Conservation (phyloP, 1,140 invertebrate species). For the Cyphomyrmex costatus region DNA sequence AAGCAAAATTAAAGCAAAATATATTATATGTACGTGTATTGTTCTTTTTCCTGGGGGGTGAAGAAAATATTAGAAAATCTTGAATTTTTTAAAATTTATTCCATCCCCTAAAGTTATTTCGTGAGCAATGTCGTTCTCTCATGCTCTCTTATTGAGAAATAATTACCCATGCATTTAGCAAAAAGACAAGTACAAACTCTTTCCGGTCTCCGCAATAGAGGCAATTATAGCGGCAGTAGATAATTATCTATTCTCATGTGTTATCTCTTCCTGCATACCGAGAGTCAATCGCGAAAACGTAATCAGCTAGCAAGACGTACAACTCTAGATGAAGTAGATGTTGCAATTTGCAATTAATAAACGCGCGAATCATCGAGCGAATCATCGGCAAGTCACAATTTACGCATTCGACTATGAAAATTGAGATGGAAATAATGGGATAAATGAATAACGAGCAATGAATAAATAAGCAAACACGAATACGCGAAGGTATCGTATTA, state of each 20-base stretch:
- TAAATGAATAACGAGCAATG: background rate
- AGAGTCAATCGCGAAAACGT: constrained; percentile 9
- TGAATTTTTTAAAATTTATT: background rate
- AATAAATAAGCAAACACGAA: background rate
- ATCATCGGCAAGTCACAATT: constrained; percentile 27
- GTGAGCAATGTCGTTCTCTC: background rate
- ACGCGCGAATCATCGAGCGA: constrained; percentile 14
- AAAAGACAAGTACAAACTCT: background rate
- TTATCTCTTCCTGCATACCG: background rate
- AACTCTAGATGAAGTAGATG: constrained; percentile 1
- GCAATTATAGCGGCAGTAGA: background rate
- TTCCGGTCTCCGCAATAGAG: background rate
- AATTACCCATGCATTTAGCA: background rate
- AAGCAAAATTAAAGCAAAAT: too few species aligned
- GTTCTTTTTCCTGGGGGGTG: too few species aligned
- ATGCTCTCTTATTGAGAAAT: background rate
- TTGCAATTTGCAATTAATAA: constrained; percentile 11
- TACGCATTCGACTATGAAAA: constrained; percentile 21
- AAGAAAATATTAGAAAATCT: background rate
- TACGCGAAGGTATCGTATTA: background rate
- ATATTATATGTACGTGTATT: too few species aligned
- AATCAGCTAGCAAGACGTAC: background rate
- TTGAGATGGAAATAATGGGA: background rate
- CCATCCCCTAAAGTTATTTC: background rate
- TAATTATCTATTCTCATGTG: constrained; percentile 21